Base-by-base conservation (phyloP, 2,113 vertebrate species). In the Lynx canadensis region DNA sequence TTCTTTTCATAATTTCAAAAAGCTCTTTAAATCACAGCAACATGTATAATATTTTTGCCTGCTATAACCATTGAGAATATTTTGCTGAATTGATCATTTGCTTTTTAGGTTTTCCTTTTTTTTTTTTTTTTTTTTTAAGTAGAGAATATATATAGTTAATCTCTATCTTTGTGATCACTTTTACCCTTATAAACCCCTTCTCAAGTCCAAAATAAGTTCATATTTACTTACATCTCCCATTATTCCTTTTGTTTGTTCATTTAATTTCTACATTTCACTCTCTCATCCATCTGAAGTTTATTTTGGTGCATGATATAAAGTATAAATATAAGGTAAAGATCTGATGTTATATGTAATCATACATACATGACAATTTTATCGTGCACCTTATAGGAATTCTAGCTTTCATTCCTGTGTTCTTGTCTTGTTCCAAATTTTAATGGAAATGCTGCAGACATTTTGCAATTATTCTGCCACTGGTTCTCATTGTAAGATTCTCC, bases 381-480 rank as follows among this genome's bases (percentile, higher is more conserved):
- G 33, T 5, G 36, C 84, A 3, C 73, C 93, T 94, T 83, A 16
- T 3, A 65, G 33, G 74, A 91, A 50, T 66, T 93, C 41, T 4
- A 95, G 27, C 15, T 91, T 86, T 81, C 52, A 16, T 82, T 96
- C 86, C 52, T 90, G 69, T 89, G 16, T 88, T 79, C 57, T 94
- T 15, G 31, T 71, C 18, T 16, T 79, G 65, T 19, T 89, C n/a
- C 12, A 66, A 57, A 68, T 74, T 92, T 83, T 87, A 87, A 80
- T 55, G 36, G 55, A 89, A 81, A 55, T 69, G 33, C 52, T 76
- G 11, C 4, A 52, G 12, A 6, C 73, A 19, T 55, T 90, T 88
- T 84, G 55, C 9, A 73, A 2, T 74, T 78, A 27, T 48, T 79
- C 33, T 90, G 23, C 29, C 15, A 5, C 41, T 87, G n/a, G 48